These are phyloP conservation scores for Chloroclystis v-ata DNA, from an alignment of 2,888 invertebrate species.

Conservation along the genomic window DNA sequence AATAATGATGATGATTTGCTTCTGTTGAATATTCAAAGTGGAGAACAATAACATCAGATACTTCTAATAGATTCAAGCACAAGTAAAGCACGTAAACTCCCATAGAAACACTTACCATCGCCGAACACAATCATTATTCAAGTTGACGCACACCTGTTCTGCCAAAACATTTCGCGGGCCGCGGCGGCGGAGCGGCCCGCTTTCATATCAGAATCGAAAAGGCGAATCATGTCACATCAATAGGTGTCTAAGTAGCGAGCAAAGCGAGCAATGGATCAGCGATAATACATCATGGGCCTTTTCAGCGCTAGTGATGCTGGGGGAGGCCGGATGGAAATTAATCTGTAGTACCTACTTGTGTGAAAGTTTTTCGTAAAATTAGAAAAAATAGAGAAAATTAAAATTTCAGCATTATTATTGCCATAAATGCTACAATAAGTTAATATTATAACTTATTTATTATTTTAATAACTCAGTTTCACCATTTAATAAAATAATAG, in stretches of 20 bases:
- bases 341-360: too few relatives aligned
- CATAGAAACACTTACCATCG: neutral
- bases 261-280: slow-evolving; percentile 35
- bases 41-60: too few relatives aligned
- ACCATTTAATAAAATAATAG: too few relatives aligned
- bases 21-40: too few relatives aligned
- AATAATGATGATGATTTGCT: too few relatives aligned
- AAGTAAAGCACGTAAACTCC: neutral
- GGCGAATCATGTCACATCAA: slow-evolving; percentile 60
- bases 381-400: too few relatives aligned
- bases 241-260: slow-evolving; percentile 41
- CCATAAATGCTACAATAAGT: too few relatives aligned
- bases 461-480: too few relatives aligned
- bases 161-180: neutral
- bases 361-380: too few relatives aligned
- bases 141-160: slow-evolving; percentile 11
- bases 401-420: too few relatives aligned
- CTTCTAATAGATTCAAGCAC: too few relatives aligned
- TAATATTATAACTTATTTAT: too few relatives aligned
- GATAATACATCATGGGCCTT: slow-evolving; percentile 51
- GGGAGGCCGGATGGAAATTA: neutral
- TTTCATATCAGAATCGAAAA: slow-evolving; percentile 35
- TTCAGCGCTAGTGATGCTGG: slow-evolving; percentile 6
- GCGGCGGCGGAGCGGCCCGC: slow-evolving; percentile 12
- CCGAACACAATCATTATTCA: slow-evolving; percentile 13